Evolutionary conservation across 1,140 invertebrate genomes (phyloP), one percentile per base, ranked within the genome.

Genomic region (Triops longicaudatus): DNA sequence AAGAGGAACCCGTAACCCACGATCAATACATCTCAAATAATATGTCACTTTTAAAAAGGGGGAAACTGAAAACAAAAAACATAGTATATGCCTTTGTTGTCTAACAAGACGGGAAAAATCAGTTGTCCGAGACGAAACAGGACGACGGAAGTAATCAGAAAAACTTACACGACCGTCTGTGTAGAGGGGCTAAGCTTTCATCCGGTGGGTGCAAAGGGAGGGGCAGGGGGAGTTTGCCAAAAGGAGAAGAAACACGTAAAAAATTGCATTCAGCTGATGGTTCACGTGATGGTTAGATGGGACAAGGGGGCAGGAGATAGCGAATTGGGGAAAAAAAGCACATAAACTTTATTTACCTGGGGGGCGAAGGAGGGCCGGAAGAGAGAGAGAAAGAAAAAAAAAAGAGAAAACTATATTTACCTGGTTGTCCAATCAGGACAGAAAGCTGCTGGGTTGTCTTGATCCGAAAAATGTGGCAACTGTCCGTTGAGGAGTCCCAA

Each of bases 381-480:
- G n/a, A n/a, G 31, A 10, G 26, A 26, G 22, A 28, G 22, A n/a
- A n/a, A 74, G 9, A n/a, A 31, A 11, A 41, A 26, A 28, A 74
- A 7, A 6, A 27, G 6, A 6, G 42, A 74, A 74, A 74, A 26
- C 44, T 73, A 11, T 72, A 42, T 74, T 88, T 85, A 92, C 91
- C 91, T 89, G 80, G 81, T 88, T 85, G 79, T 90, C 86, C 78
- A 88, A 88, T 75, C 89, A 87, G 84, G 92, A 89, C 83, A 93
- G 28, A 76, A 94, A 43, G 94, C 92, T 43, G 93, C 89, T 11
- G 93, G 93, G 85, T 94, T 94, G 85, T 94, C 93, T 82, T 93
- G 91, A 73, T 90, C 89, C 37, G 91, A 91, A 83, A 94, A 94
- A 79, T 89, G 89, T 17, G 93, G 93, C 78, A 93, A 83, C 22